These are phyloP conservation scores for Cirrhinus mrigala DNA, from an alignment of 2,797 vertebrate species.

Conservation along the genomic window DNA sequence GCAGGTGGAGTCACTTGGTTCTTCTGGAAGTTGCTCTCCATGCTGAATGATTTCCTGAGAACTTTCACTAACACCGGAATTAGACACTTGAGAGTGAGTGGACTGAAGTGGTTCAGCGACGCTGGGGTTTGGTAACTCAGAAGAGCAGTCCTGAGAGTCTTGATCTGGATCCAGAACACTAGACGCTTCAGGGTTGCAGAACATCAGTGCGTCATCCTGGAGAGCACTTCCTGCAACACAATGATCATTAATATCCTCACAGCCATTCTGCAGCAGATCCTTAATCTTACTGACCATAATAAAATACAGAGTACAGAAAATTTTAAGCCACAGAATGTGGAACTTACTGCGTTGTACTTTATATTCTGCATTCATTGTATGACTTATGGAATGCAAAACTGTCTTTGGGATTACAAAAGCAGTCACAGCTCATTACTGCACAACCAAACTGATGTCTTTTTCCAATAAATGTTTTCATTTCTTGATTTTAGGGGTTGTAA, in stretches of 20 bases:
- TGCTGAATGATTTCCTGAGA: conserved; percentile 43
- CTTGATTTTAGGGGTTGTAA: background rate
- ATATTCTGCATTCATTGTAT: background rate
- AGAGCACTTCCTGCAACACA: conserved; percentile 42
- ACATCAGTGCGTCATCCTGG: conserved; percentile 63
- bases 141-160: conserved; percentile 6
- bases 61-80: background rate
- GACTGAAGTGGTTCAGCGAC: background rate
- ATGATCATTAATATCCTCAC: conserved; percentile 12
- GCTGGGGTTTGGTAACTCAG: background rate
- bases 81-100: background rate
- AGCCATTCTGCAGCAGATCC: background rate
- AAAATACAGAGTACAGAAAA: background rate
- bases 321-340: background rate
- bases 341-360: background rate
- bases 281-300: background rate
- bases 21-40: conserved; percentile 14
- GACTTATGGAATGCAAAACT: background rate
- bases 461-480: background rate
- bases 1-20: background rate
- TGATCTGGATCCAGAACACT: conserved; percentile 49
- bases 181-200: conserved; percentile 72
- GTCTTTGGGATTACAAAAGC: too few relatives aligned
- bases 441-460: background rate
- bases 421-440: background rate